These are phyloP conservation scores for Digitonthophagus gazella DNA, from an alignment of 2,888 invertebrate genomes.

Conservation along the genomic window DNA sequence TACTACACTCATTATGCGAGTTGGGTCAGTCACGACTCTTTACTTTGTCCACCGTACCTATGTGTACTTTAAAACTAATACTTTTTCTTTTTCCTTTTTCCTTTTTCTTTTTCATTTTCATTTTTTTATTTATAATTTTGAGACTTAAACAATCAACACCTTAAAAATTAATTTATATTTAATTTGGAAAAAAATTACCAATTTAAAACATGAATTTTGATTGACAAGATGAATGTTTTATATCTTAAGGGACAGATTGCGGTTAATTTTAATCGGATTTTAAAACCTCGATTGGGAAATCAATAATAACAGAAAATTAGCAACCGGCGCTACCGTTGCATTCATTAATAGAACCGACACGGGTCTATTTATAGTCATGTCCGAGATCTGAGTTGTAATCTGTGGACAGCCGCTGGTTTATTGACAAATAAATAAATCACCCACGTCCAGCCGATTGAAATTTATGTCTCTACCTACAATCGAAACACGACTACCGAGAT, in stretches of 20 bases:
- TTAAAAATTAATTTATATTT: too few species aligned
- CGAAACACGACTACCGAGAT: too few species aligned
- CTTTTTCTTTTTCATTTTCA: too few species aligned
- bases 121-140: too few species aligned
- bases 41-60: constrained; percentile 16
- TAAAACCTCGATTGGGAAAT: not conserved
- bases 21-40: constrained; percentile 37
- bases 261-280: not conserved
- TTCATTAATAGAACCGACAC: not conserved
- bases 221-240: too few species aligned
- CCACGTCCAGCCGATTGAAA: not conserved
- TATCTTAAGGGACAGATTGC: too few species aligned
- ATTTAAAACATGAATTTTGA: too few species aligned
- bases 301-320: not conserved
- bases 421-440: not conserved
- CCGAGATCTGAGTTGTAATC: not conserved
- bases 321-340: not conserved
- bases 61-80: too few species aligned
- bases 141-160: too few species aligned
- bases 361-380: not conserved
- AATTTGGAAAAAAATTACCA: too few species aligned
- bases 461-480: too few species aligned
- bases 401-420: not conserved
- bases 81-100: too few species aligned
- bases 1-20: constrained; percentile 36